Conservation (phyloP, 1,140 invertebrate species). For the Drosophila sturtevanti region DNA sequence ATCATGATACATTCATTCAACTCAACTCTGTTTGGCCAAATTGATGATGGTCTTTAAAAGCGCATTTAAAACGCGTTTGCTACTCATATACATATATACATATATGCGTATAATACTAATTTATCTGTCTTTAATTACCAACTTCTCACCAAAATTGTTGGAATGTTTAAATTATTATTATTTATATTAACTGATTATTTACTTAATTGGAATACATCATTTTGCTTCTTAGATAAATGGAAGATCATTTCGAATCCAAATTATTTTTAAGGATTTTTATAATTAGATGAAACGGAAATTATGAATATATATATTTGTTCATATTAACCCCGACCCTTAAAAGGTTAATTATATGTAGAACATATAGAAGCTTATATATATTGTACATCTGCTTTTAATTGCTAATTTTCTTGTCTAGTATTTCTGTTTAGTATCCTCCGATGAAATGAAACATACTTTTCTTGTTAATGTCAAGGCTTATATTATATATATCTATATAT, state of each 20-base stretch:
- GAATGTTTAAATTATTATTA: conserved; percentile 16
- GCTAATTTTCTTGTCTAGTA: background rate
- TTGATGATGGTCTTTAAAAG: conserved; percentile 61
- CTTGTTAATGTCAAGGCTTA: conserved; percentile 2
- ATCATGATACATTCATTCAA: conserved; percentile 4
- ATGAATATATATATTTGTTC: background rate
- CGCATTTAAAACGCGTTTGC: conserved; percentile 73
- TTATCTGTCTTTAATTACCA: conserved; percentile 16
- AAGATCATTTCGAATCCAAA: too few species aligned
- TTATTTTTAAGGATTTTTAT: too few species aligned
- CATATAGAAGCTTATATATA: too few species aligned
- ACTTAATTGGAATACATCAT: conserved; percentile 28
- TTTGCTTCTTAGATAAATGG: too few species aligned
- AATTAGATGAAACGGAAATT: background rate
- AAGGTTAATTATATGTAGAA: background rate
- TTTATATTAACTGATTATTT: conserved; percentile 18
- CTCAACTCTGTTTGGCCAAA: conserved; percentile 6
- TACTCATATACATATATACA: conserved; percentile 32
- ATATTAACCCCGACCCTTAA: background rate
- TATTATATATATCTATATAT: background rate
- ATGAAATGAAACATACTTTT: conserved; percentile 1
- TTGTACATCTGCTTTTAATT: background rate
- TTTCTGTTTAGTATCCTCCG: conserved; percentile 1
- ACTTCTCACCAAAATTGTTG: background rate
- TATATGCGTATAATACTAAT: conserved; percentile 50